phyloP scores from a whole-genome alignment of 2,113 vertebrate species.

The Brienomyrus longianalis region DNA sequence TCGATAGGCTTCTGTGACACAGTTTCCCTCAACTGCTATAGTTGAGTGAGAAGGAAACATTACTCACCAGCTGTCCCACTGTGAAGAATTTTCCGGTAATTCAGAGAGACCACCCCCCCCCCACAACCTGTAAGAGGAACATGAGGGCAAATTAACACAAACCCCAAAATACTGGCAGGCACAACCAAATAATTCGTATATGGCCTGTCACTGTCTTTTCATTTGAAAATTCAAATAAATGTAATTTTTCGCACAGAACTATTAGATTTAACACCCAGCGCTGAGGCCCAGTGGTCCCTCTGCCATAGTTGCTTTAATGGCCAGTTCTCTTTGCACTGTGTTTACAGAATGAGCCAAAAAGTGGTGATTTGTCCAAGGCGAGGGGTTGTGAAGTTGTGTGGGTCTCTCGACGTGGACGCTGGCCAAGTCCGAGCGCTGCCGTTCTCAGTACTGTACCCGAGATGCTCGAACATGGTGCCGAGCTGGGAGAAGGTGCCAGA shows the following conservation, averaged over 20 bases:
- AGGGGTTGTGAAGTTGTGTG: not conserved
- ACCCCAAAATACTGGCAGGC: not conserved
- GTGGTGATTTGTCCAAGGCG: not conserved
- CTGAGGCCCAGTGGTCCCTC: not conserved
- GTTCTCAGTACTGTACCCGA: not conserved
- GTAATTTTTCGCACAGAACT: not conserved
- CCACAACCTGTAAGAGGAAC: not conserved
- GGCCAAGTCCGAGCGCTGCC: not conserved
- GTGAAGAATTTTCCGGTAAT: not conserved
- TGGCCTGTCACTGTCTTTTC: not conserved
- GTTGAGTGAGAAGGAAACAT: not conserved
- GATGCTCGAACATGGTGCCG: not conserved
- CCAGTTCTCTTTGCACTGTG: not conserved
- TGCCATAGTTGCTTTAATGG: not conserved
- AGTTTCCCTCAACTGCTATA: not conserved
- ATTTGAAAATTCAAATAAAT: not conserved
- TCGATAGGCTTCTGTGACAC: not conserved
- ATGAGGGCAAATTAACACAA: not conserved
- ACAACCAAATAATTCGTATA: not conserved
- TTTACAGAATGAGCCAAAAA: not conserved
- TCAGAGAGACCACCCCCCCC: not conserved
- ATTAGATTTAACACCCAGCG: not conserved
- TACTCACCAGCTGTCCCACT: not conserved
- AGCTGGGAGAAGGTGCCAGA: not conserved
- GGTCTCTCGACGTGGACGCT: not conserved